Base-by-base conservation (phyloP, 2,113 vertebrate species). In the Poicephalus gulielmi region DNA sequence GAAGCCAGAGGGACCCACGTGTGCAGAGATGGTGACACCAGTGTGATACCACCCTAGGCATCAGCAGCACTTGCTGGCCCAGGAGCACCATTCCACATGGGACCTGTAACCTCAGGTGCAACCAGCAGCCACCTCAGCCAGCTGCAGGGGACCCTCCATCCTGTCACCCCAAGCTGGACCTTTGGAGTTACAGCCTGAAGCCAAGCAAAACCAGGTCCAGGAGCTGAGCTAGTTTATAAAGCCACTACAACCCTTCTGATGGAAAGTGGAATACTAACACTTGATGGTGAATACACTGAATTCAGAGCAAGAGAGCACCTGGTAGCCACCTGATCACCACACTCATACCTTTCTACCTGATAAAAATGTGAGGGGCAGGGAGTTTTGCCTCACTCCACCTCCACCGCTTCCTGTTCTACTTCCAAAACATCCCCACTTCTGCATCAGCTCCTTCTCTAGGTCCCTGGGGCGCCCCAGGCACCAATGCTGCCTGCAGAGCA, bases 11-110 rank as follows among this genome's bases (percentile, higher is more conserved):
- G 33, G 47, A 63, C 24, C 39, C 17, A 9, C 10, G 1, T 1
- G 7, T 1, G 1, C 55, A 41, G 69, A 59, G 30, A 17, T 2
- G 7, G 73, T 7, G 7, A 60, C 75, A 60, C 52, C 2, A 62
- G n/a, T n/a, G 64, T 7, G 6, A 52, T 18, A 49, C 28, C 73
- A 55, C 27, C 33, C 44, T 4, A 27, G 50, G 14, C 43, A 81
- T 0, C 20, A 10, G 35, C 37, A 68, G 37, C 44, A 16, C 20
- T 17, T 10, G 0, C 55, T 9, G 44, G 55, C 41, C 22, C 30
- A 7, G 19, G 6, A 27, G 6, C 37, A 23, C n/a, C 0, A 1
- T 30, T 68, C 15, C 13, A 6, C 18, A 1, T 0, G 0, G 49
- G 30, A 74, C 31, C 35, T 10, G 37, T 22, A 27, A 4, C 18